These are phyloP conservation scores for Champsocephalus gunnari DNA, from an alignment of 2,797 vertebrate species.

Conservation along the genomic window DNA sequence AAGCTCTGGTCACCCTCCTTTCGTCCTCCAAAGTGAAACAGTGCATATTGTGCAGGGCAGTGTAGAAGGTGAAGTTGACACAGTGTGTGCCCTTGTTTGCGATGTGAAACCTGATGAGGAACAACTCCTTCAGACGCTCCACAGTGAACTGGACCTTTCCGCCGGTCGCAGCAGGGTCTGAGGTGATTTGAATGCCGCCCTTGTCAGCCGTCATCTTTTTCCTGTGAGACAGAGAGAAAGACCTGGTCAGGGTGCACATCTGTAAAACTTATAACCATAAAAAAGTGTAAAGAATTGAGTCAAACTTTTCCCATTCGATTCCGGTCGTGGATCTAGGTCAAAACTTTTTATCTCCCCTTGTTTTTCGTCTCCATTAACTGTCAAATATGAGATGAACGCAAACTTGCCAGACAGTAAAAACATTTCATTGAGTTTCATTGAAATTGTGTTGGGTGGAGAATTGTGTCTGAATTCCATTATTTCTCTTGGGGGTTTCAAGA, in stretches of 20 bases:
- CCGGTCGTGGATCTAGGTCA: background rate
- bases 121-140: conserved; percentile 12
- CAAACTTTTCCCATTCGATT: background rate
- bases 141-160: conserved; percentile 79
- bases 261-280: background rate
- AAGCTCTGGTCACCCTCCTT: conserved; percentile 72
- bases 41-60: conserved; percentile 60
- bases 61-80: conserved; percentile 84
- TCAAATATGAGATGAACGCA: background rate
- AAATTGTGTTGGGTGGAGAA: background rate
- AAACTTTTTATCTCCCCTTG: background rate
- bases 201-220: conserved; percentile 82
- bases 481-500: background rate
- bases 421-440: background rate
- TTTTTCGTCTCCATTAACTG: background rate
- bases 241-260: background rate
- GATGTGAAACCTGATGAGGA: conserved; percentile 76
- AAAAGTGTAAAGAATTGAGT: background rate
- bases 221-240: conserved; percentile 70
- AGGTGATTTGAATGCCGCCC: conserved; percentile 84
- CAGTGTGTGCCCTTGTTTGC: conserved; percentile 78
- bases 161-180: conserved; percentile 35
- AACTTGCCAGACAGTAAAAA: background rate
- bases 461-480: background rate
- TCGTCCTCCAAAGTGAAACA: conserved; percentile 82